phyloP scores from a whole-genome alignment of 2,797 vertebrate species.

The Chelonia mydas region DNA sequence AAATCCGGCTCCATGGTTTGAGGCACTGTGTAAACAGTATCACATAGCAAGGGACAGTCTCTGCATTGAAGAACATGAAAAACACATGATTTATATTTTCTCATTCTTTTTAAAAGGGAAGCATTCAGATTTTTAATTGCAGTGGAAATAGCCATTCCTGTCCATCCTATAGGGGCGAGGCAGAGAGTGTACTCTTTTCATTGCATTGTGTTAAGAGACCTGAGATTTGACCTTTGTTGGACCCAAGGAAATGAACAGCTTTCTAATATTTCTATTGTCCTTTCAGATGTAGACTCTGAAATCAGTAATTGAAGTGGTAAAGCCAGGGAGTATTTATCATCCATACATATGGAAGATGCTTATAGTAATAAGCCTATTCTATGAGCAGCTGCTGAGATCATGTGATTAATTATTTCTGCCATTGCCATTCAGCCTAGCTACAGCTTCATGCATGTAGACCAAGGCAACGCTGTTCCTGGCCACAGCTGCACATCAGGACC shows the following conservation, averaged over 20 bases:
- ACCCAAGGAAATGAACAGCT: conserved; percentile 7
- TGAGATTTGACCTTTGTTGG: background rate
- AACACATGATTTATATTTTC: background rate
- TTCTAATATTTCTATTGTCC: background rate
- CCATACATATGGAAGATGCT: background rate
- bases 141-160: background rate
- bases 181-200: background rate
- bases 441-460: background rate
- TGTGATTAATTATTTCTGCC: conserved; percentile 40
- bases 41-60: background rate
- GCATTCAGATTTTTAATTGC: background rate
- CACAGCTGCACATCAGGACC: background rate
- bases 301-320: conserved; percentile 5
- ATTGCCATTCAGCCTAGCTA: background rate
- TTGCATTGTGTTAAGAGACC: background rate
- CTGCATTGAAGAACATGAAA: background rate
- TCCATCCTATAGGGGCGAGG: background rate
- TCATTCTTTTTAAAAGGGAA: background rate
- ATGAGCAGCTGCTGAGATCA: background rate
- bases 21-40: background rate
- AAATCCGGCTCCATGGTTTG: background rate
- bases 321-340: background rate
- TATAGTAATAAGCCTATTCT: background rate
- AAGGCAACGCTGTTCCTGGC: background rate
- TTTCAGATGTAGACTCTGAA: conserved; percentile 30